These are phyloP conservation scores for Boloria euphrosyne DNA, from an alignment of 2,888 invertebrate species.

Conservation along the genomic window DNA sequence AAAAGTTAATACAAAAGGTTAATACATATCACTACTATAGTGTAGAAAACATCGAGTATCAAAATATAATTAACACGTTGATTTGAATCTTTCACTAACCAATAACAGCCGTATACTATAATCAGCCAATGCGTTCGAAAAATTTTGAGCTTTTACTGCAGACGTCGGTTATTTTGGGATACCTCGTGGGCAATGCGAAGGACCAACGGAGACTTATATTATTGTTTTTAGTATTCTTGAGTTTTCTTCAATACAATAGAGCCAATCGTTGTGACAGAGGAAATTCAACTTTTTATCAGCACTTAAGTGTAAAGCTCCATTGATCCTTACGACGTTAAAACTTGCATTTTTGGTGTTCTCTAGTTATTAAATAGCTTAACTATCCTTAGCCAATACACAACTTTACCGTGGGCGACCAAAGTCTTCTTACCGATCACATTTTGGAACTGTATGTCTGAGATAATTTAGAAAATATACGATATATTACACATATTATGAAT, in stretches of 20 bases:
- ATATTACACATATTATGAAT: slow-evolving; percentile 26
- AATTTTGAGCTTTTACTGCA: slow-evolving; percentile 66
- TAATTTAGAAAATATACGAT: slow-evolving; percentile 27
- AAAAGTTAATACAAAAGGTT: slow-evolving; percentile 68
- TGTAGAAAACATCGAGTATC: slow-evolving; percentile 82
- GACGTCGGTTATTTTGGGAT: slow-evolving; percentile 51
- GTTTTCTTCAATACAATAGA: not conserved
- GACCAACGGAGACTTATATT: slow-evolving; percentile 10
- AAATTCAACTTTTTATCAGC: not conserved
- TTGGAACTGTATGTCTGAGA: slow-evolving; percentile 44
- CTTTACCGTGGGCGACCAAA: slow-evolving; percentile 37
- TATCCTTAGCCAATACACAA: slow-evolving; percentile 31
- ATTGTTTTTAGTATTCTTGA: not conserved
- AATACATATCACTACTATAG: slow-evolving; percentile 69
- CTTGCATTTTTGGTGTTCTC: slow-evolving; percentile 18
- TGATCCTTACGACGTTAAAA: slow-evolving; percentile 15
- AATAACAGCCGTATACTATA: slow-evolving; percentile 81
- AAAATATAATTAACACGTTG: slow-evolving; percentile 80
- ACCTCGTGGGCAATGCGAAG: slow-evolving; percentile 10
- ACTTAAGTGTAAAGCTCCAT: slow-evolving; percentile 13
- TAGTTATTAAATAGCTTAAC: slow-evolving; percentile 40
- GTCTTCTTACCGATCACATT: slow-evolving; percentile 46
- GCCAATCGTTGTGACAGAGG: not conserved
- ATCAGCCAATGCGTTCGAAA: slow-evolving; percentile 75
- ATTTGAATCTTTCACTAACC: slow-evolving; percentile 80